These are phyloP conservation scores for Gnatocerus cornutus DNA, from an alignment of 2,888 invertebrate genomes.

Conservation along the genomic window DNA sequence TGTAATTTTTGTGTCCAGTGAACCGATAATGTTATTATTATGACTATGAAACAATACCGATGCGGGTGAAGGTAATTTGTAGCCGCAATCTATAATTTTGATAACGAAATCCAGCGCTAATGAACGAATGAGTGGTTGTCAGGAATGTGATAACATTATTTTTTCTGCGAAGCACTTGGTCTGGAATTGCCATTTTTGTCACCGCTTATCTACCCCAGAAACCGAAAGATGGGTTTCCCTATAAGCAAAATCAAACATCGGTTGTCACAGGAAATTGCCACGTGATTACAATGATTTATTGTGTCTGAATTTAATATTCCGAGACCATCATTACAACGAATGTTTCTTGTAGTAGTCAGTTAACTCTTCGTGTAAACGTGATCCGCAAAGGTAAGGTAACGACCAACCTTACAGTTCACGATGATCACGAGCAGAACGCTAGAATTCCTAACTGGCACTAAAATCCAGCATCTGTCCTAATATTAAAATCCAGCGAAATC, in stretches of 20 bases:
- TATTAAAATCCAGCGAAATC: neutral
- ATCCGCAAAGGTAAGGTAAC: slow-evolving; percentile 26
- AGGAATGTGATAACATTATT: too few species aligned
- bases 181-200: too few species aligned
- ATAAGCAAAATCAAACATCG: neutral
- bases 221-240: too few species aligned
- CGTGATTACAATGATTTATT: slow-evolving; percentile 22
- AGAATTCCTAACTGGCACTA: neutral
- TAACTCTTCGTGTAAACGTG: slow-evolving; percentile 31
- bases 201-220: too few species aligned
- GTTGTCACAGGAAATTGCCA: slow-evolving; percentile 16
- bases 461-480: too few species aligned
- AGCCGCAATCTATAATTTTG: too few species aligned
- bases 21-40: slow-evolving; percentile 23
- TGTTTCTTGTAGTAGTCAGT: slow-evolving; percentile 30
- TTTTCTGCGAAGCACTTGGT: too few species aligned
- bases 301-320: slow-evolving; percentile 19
- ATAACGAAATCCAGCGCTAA: too few species aligned
- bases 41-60: too few species aligned
- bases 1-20: slow-evolving; percentile 17
- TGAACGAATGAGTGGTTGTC: too few species aligned
- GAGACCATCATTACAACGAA: slow-evolving; percentile 5
- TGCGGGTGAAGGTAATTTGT: too few species aligned
- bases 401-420: slow-evolving; percentile 1
- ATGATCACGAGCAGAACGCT: slow-evolving; percentile 26